Evolutionary conservation across 2,113 vertebrate species (phyloP).

Genomic region (Muscicapa adusta): DNA sequence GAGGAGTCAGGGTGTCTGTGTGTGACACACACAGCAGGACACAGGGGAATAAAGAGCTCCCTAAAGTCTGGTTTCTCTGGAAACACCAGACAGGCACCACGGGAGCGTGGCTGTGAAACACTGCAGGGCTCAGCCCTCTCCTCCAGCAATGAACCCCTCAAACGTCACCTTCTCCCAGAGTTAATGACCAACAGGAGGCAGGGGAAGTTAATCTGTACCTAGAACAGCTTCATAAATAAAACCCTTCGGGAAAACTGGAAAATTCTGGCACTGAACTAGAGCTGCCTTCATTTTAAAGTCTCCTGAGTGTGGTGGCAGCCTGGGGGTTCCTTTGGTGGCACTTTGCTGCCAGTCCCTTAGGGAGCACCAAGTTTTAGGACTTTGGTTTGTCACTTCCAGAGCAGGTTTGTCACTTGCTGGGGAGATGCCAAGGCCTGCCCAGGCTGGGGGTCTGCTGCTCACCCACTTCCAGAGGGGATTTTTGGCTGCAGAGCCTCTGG

Average conservation of each 20-base stretch:
- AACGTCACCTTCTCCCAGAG: neutral
- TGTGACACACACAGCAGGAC: neutral
- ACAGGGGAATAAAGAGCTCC: fast-evolving
- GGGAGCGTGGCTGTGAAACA: fast-evolving
- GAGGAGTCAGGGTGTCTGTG: neutral
- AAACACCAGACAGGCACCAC: neutral
- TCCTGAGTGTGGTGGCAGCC: neutral
- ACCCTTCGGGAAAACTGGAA: neutral
- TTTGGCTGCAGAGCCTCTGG: neutral
- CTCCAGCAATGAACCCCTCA: neutral
- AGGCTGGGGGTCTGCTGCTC: neutral
- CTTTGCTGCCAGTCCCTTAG: neutral
- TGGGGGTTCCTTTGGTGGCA: neutral
- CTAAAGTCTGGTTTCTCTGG: neutral
- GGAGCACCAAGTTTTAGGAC: neutral
- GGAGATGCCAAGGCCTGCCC: neutral
- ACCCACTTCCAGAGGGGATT: neutral
- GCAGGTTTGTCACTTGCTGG: neutral
- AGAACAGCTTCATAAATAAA: neutral
- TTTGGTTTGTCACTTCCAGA: neutral
- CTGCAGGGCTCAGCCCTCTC: neutral
- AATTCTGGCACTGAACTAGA: neutral
- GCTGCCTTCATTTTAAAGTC: neutral
- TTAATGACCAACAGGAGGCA: neutral
- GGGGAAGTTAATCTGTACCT: constrained; percentile 4